Evolutionary conservation across 2,797 vertebrate species (phyloP).

Genomic region (Mycteria americana): DNA sequence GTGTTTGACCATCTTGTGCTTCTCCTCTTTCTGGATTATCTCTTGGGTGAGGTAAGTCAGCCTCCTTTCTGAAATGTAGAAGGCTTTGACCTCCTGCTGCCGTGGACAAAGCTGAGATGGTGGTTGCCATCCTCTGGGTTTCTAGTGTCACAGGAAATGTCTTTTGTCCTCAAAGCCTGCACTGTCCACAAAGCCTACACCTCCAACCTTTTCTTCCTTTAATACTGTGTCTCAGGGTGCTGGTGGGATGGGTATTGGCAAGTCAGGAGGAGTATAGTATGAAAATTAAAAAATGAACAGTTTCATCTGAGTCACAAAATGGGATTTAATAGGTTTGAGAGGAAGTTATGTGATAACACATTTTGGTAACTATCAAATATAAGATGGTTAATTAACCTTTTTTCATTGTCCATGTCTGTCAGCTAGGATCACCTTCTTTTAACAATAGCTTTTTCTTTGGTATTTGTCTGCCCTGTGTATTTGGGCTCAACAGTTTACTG

Average conservation of each 20-base stretch:
- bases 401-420: not conserved
- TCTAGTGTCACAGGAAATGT: not conserved
- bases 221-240: not conserved
- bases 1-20: not conserved
- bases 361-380: not conserved
- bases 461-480: not conserved
- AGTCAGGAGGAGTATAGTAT: not conserved
- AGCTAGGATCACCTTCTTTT: not conserved
- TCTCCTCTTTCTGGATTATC: not conserved
- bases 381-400: not conserved
- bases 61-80: not conserved
- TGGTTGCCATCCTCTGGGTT: not conserved
- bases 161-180: not conserved
- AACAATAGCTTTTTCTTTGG: not conserved
- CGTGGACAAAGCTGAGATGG: not conserved
- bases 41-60: not conserved
- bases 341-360: not conserved
- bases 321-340: not conserved
- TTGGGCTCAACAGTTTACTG: not conserved
- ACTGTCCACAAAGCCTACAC: not conserved
- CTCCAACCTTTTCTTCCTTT: not conserved
- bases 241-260: not conserved
- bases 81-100: not conserved
- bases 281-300: not conserved
- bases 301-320: not conserved